Evolutionary conservation across 2,113 vertebrate species (phyloP).

Genomic region (Trinectes maculatus): DNA sequence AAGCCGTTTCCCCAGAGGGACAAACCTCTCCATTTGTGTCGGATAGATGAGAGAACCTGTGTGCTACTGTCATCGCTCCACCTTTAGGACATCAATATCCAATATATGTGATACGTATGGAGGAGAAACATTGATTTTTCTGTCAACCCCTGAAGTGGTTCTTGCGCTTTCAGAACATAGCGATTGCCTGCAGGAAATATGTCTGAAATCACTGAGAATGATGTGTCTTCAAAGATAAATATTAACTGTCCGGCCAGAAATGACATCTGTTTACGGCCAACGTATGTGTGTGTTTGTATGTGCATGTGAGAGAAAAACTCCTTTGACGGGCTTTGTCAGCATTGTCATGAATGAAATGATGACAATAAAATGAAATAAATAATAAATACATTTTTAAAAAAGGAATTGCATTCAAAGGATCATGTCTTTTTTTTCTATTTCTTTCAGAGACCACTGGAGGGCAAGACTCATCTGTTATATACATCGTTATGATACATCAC

Average conservation of each 20-base stretch:
- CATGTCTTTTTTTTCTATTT: conserved; percentile 5
- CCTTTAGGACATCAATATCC: neutral
- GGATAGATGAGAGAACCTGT: neutral
- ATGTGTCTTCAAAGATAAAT: neutral
- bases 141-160: neutral
- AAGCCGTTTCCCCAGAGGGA: neutral
- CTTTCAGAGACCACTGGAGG: conserved; percentile 5
- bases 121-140: neutral
- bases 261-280: neutral
- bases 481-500: conserved; percentile 13
- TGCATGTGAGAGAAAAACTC: neutral
- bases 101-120: neutral
- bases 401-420: conserved; percentile 17
- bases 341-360: too few relatives aligned
- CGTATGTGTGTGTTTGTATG: neutral
- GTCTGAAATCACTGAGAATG: neutral
- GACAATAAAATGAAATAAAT: too few relatives aligned
- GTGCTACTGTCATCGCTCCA: neutral
- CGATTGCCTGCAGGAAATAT: neutral
- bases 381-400: too few relatives aligned
- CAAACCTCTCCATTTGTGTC: neutral
- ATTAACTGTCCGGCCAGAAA: neutral
- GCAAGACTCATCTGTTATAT: neutral
- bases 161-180: neutral
- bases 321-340: neutral